These are phyloP conservation scores for Lagenorhynchus albirostris DNA, from an alignment of 2,113 vertebrate species.

Conservation along the genomic window DNA sequence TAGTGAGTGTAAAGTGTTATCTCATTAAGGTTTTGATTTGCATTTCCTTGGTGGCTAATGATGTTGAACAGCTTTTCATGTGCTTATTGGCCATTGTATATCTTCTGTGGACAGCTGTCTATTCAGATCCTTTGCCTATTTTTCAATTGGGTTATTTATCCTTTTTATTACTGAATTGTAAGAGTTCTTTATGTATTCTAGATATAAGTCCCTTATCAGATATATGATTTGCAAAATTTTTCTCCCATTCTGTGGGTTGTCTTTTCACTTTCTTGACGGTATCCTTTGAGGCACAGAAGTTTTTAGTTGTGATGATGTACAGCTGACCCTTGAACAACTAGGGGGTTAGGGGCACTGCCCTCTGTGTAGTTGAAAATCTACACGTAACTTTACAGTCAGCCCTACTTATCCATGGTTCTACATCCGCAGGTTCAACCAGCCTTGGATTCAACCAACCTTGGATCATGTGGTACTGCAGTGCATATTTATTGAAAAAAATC, in stretches of 20 bases:
- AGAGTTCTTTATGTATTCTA: constrained; percentile 21
- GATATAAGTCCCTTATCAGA: constrained; percentile 10
- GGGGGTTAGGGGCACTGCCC: background rate
- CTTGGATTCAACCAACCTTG: background rate
- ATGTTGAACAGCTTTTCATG: background rate
- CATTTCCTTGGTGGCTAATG: background rate
- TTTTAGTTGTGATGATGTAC: background rate
- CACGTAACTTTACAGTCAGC: background rate
- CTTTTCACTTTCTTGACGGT: background rate
- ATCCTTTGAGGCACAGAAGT: background rate
- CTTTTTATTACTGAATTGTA: constrained; percentile 1
- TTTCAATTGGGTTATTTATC: background rate
- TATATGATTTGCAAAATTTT: background rate
- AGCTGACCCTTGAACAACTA: background rate
- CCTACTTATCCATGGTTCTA: background rate
- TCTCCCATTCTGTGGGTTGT: background rate
- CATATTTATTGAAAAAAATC: background rate
- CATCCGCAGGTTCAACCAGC: background rate
- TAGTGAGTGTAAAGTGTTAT: background rate
- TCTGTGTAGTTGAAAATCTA: background rate
- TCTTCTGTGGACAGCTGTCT: background rate
- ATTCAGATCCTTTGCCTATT: background rate
- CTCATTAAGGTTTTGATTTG: background rate
- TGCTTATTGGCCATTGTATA: background rate
- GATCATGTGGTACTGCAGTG: background rate